These are phyloP conservation scores for Callyntrura guangdongensis DNA, from an alignment of 2,888 invertebrate genomes.

Conservation along the genomic window DNA sequence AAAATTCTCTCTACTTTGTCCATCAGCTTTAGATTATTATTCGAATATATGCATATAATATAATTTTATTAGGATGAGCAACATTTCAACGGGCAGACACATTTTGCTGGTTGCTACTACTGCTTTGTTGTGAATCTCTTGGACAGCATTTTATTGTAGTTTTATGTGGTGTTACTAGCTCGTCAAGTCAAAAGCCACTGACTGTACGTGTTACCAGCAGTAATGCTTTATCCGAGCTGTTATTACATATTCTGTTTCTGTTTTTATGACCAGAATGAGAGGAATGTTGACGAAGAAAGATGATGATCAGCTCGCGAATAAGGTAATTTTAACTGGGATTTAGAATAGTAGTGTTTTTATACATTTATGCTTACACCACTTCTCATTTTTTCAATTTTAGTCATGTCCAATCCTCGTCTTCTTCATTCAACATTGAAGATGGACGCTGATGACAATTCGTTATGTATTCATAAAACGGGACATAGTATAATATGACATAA, in stretches of 20 bases:
- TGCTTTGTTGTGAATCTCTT: neutral
- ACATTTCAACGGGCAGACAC: neutral
- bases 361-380: no score
- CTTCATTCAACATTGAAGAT: no score
- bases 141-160: conserved; percentile 15
- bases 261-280: conserved; percentile 9
- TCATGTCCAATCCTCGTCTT: no score
- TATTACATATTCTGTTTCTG: neutral
- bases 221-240: neutral
- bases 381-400: no score
- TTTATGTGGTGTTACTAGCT: conserved; percentile 42
- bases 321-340: no score
- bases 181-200: conserved; percentile 24
- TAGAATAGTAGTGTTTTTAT: no score
- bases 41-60: neutral
- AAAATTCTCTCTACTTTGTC: neutral
- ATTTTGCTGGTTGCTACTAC: neutral
- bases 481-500: no score
- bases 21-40: neutral
- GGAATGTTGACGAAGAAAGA: conserved; percentile 18
- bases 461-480: no score
- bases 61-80: neutral
- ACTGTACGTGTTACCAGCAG: neutral
- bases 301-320: no score
- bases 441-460: no score